phyloP scores from a whole-genome alignment of 2,888 invertebrate species.

The Callosobruchus maculatus region DNA sequence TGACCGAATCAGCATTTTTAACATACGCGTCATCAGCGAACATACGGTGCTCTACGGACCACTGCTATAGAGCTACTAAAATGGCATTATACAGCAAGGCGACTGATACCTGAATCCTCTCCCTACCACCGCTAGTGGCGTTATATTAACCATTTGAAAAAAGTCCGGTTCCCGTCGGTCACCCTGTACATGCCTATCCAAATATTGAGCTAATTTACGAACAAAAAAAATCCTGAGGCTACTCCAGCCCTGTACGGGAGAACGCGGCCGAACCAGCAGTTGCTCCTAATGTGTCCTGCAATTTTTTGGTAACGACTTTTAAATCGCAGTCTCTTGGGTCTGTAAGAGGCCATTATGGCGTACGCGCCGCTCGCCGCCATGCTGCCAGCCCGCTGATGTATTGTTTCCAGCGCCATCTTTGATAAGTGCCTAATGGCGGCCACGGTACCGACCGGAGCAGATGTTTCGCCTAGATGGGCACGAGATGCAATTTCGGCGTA shows the following conservation, averaged over 20 bases:
- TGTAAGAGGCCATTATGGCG: neutral
- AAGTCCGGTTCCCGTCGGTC: no score
- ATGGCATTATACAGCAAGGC: no score
- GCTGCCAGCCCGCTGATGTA: neutral
- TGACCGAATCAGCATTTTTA: no score
- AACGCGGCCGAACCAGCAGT: slow-evolving; percentile 30
- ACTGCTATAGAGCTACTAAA: no score
- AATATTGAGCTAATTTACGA: no score
- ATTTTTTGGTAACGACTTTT: slow-evolving; percentile 46
- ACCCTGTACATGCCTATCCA: no score
- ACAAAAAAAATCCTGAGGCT: neutral
- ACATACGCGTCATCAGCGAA: no score
- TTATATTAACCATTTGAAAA: no score
- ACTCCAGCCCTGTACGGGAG: neutral
- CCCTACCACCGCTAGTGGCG: no score
- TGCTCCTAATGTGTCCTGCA: slow-evolving; percentile 46
- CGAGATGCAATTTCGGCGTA: neutral
- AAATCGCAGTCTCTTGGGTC: slow-evolving; percentile 41
- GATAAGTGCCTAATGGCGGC: neutral
- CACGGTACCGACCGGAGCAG: neutral
- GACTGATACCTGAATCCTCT: no score
- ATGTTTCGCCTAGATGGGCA: neutral
- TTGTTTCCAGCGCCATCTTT: slow-evolving; percentile 1
- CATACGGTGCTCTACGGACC: no score
- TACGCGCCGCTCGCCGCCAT: neutral